Conservation (phyloP, 2,113 vertebrate genomes). For the Cinclus mexicanus region DNA sequence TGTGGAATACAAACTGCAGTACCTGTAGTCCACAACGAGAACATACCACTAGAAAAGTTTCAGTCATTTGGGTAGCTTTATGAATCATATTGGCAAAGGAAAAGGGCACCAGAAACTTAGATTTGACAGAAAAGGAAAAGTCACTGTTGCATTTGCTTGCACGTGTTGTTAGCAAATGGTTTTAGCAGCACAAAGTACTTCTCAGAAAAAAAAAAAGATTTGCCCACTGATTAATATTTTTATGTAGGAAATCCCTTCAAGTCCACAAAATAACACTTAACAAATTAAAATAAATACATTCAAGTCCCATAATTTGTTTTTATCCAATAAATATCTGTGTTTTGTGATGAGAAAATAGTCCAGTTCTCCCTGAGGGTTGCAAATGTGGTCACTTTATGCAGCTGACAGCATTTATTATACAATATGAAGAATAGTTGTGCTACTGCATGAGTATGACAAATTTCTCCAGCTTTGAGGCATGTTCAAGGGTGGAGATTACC, state of each 20-base stretch:
- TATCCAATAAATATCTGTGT: background rate
- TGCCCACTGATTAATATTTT: background rate
- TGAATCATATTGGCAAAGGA: background rate
- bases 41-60: background rate
- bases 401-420: constrained; percentile 47
- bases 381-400: constrained; percentile 14
- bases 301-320: background rate
- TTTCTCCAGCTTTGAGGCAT: background rate
- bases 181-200: background rate
- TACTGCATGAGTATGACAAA: background rate
- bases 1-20: background rate
- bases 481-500: background rate
- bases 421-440: background rate
- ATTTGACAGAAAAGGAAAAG: background rate
- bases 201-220: background rate
- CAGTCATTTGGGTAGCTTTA: background rate
- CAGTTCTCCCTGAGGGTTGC: background rate
- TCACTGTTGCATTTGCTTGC: background rate
- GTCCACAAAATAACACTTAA: background rate
- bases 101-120: background rate
- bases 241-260: background rate
- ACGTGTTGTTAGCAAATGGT: background rate
- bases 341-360: background rate
- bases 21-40: background rate
- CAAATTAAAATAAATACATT: constrained; percentile 13